Conservation (phyloP, 2,113 vertebrate genomes). For the Gallinago jamesoni region DNA sequence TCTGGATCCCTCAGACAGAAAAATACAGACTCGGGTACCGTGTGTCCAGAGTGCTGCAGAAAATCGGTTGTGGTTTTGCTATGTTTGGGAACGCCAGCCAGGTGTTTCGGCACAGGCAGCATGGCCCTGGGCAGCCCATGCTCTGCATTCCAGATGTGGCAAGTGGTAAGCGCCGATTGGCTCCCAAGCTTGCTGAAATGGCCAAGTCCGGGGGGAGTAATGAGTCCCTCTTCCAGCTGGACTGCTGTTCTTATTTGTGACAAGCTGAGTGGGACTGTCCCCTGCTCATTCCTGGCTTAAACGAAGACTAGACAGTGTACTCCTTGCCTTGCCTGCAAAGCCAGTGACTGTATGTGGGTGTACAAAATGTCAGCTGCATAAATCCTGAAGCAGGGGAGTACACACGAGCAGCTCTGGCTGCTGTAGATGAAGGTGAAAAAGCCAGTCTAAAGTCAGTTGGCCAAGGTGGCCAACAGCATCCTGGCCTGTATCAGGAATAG, state of each 20-base stretch:
- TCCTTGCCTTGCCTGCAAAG: background rate
- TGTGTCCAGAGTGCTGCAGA: background rate
- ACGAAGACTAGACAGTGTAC: background rate
- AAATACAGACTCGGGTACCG: background rate
- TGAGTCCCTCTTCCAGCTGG: background rate
- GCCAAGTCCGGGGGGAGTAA: background rate
- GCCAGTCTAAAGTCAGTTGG: background rate
- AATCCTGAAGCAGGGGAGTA: background rate
- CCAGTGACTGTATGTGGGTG: background rate
- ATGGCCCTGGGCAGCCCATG: accelerated
- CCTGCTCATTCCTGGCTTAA: background rate
- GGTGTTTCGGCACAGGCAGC: background rate
- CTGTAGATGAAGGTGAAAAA: background rate
- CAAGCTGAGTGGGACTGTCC: background rate
- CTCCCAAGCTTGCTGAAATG: background rate
- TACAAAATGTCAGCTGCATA: background rate
- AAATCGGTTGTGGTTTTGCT: background rate
- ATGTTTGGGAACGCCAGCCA: accelerated
- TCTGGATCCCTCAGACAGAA: background rate
- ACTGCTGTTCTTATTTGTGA: background rate
- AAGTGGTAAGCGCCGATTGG: background rate
- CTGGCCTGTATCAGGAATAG: background rate
- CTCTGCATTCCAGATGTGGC: background rate
- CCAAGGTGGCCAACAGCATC: background rate
- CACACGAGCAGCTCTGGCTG: background rate